A percentile compares a stretch with the other conserved stretches of the same genome.
Conservation (phyloP, 1,140 invertebrate species). For the Ruditapes philippinarum region DNA sequence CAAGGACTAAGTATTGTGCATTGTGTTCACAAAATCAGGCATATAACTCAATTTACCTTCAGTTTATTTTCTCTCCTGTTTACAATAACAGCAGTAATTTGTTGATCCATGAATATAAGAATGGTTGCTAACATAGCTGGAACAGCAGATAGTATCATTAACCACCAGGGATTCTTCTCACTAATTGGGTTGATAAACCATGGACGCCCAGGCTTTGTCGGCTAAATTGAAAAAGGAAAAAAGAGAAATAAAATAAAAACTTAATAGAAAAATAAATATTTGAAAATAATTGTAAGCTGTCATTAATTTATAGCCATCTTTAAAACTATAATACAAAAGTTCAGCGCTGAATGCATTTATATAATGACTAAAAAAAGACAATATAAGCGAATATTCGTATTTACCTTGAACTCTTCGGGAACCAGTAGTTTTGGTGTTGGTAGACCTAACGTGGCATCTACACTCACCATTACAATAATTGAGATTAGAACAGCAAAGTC, state of each 20-base stretch:
- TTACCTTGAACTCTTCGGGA: slow-evolving; percentile 87
- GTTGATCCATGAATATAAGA: slow-evolving; percentile 99
- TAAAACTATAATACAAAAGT: too few relatives aligned
- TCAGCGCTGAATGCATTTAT: too few relatives aligned
- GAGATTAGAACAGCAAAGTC: slow-evolving; percentile 99
- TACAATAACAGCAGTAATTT: slow-evolving; percentile 99
- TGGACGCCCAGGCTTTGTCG: slow-evolving; percentile 90
- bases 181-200: slow-evolving; percentile 97
- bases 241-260: too few relatives aligned
- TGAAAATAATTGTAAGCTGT: too few relatives aligned
- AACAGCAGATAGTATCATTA: slow-evolving; percentile 92
- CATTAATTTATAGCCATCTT: too few relatives aligned
- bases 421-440: slow-evolving; percentile 98
- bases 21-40: too few relatives aligned
- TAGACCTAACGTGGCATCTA: slow-evolving; percentile 95
- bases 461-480: slow-evolving; percentile 95
- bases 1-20: too few relatives aligned
- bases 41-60: too few relatives aligned
- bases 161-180: slow-evolving; percentile 93
- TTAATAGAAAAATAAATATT: too few relatives aligned
- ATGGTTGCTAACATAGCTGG: slow-evolving; percentile 98
- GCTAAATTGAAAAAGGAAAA: slow-evolving; percentile 66
- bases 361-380: too few relatives aligned
- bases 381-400: too few relatives aligned
- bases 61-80: slow-evolving; percentile 89